phyloP scores from a whole-genome alignment of 2,113 vertebrate species.

The Pithys albifrons region DNA sequence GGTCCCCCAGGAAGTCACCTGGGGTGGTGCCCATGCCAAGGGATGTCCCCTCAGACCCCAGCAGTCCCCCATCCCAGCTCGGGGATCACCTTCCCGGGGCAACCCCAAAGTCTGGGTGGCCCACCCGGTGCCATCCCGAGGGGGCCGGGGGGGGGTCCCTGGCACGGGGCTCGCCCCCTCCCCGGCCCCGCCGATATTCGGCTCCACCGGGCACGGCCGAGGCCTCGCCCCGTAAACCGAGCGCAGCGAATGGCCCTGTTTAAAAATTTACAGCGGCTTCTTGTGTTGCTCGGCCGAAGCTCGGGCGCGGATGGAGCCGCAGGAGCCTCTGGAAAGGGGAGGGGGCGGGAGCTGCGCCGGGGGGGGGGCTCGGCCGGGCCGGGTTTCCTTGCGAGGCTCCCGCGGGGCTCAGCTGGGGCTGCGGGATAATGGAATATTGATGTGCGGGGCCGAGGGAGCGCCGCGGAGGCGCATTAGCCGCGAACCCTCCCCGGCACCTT shows the following conservation, averaged over 20 bases:
- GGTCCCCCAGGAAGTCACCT: background rate
- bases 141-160: no score
- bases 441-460: background rate
- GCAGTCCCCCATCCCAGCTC: background rate
- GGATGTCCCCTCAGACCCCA: background rate
- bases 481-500: background rate
- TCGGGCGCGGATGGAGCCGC: background rate
- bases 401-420: background rate
- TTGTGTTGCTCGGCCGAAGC: background rate
- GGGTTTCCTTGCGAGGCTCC: background rate
- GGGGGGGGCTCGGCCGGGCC: background rate
- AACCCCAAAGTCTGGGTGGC: background rate
- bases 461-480: background rate
- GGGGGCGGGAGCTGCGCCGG: background rate
- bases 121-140: background rate
- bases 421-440: slow-evolving; percentile 34
- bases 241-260: background rate
- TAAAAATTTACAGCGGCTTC: background rate
- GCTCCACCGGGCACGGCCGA: fast-evolving
- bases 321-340: background rate
- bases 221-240: background rate
- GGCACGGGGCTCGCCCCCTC: background rate
- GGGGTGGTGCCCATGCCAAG: background rate
- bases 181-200: fast-evolving
- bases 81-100: background rate